Base-by-base conservation (phyloP, 2,888 invertebrate species). In the Mythimna loreyi region DNA sequence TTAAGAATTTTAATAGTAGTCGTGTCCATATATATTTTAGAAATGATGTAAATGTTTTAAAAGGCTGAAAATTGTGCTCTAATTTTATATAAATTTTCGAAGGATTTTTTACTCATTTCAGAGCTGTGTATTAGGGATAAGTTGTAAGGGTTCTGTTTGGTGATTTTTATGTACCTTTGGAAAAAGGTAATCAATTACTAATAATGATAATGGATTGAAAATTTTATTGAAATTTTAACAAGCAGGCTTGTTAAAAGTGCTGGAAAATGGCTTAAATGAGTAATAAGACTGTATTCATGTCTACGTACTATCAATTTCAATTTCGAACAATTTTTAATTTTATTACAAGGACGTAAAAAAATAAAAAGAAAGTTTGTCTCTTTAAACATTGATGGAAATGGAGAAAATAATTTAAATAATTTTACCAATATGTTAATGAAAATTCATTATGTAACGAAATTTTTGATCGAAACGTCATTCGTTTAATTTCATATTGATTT, bases 1-100 rank as follows among this genome's bases (percentile, higher is more conserved):
- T 58, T 95, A 43, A 89, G 94, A 66, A 84, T 95, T 70, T 63
- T 93, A 4, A 79, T 95, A 23, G 86, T 95, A 25, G 84, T 96
- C 60, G 92, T 93, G 1, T 95, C 95, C 11, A 92, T 96, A 63
- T 96, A 96, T 72, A 85, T 96, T 78, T 88, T 96, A 78, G 95
- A 96, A 86, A 95, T 95, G 95, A 86, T 96, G 92, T 96, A 89
- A n/a, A 7, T 9, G 21, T 25, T 61, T 49, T 0, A 16, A 9
- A 23, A 62, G n/a, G 11, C 43, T 60, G 43, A 65, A 52, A 33
- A 40, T 21, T 47, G 13, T 25, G 43, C 9, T 49, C 7, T 1
- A n/a, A 49, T 19, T 40, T 52, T 58, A 6, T 3, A 36, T 28
- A 5, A 13, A 23, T 23, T 68, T 49, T 65, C 21, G 19, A 25